Evolutionary conservation across 1,140 invertebrate species (phyloP), one percentile per base, ranked within the genome.

Genomic region (Drosophila sechellia): DNA sequence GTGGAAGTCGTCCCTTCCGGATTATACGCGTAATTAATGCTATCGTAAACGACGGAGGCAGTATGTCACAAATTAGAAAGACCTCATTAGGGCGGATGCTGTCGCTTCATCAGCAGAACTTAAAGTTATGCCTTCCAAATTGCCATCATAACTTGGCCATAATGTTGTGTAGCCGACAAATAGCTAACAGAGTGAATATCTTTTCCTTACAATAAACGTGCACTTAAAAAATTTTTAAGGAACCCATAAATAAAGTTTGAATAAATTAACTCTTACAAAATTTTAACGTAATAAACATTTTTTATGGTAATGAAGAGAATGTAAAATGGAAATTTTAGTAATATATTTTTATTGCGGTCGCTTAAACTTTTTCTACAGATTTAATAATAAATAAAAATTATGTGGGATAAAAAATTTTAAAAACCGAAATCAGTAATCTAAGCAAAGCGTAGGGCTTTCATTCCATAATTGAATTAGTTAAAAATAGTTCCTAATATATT

Each of bases 1-100:
- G 13, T 15, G 13, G 37, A 45, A 17, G 17, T 17, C 17, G 17
- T 17, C 17, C 17, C 17, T 17, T 17, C 17, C 60, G n/a, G 64
- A 71, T 70, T 71, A 71, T 71, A 70, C 66, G 60, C 49, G 40
- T 76, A 76, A 76, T 76, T 76, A 76, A 76, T 49, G 72, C 72
- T 27, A 64, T 75, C 46, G 45, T 55, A 49, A 40, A 12, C 22
- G 34, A 8, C n/a, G 12, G 20, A 11, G 11, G 6, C 3, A 13
- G 37, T 27, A 43, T 27, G 31, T 31, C 27, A 40, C 25, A 12
- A 58, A 48, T 35, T 46, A 45, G 48, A 8, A 11, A 39, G 34
- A 40, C 68, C 42, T 74, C 76, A 66, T 79, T 79, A 79, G 58
- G 25, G 39, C 49, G 52, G 61, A 55, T 54, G 20, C 61, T 22